Evolutionary conservation across 2,113 vertebrate genomes (phyloP).

Genomic region (Erinaceus europaeus): DNA sequence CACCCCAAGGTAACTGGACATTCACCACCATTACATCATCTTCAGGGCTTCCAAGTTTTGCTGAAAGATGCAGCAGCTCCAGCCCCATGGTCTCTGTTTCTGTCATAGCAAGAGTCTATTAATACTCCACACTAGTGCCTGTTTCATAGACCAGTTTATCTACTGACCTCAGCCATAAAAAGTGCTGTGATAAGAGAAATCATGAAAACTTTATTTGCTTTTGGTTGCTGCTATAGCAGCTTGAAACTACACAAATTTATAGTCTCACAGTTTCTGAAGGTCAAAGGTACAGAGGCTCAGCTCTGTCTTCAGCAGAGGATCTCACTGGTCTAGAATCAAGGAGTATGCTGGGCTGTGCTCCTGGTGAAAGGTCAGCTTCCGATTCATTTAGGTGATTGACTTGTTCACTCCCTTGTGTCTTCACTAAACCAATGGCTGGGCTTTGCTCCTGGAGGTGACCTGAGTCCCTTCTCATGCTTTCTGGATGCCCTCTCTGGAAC

Average conservation of each 20-base stretch:
- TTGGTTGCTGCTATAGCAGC: neutral
- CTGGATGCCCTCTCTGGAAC: neutral
- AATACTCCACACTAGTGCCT: neutral
- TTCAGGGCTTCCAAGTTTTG: neutral
- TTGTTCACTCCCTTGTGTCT: neutral
- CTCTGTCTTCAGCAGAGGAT: neutral
- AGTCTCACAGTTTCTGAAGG: neutral
- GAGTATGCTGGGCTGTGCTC: neutral
- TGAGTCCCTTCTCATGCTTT: neutral
- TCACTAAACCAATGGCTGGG: neutral
- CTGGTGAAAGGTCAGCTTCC: neutral
- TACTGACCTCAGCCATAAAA: conserved; percentile 19
- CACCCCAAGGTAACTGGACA: neutral
- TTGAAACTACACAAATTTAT: neutral
- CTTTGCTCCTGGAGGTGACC: neutral
- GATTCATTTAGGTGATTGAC: no score
- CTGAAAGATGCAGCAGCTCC: neutral
- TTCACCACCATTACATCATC: neutral
- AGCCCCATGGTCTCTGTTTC: neutral
- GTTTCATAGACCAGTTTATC: conserved; percentile 13
- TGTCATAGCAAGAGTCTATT: neutral
- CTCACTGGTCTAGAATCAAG: neutral
- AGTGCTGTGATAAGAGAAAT: conserved; percentile 3
- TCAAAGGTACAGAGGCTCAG: neutral
- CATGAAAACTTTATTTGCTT: conserved; percentile 7